These are phyloP conservation scores for Melanotaenia duboulayi DNA, from an alignment of 2,113 vertebrate genomes.

Conservation along the genomic window DNA sequence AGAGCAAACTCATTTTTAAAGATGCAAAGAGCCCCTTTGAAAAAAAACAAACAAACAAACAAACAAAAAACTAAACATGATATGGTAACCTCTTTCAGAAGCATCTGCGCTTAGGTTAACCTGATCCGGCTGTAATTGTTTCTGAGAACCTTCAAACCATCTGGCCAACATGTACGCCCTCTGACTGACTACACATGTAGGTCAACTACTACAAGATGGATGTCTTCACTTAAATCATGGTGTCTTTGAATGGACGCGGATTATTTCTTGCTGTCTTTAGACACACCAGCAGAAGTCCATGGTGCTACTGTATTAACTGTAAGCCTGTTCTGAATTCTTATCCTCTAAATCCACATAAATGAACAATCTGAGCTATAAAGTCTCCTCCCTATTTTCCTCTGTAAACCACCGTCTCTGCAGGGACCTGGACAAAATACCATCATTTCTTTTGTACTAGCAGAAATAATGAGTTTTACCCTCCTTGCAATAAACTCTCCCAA, in stretches of 20 bases:
- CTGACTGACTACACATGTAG: constrained; percentile 69
- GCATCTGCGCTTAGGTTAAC: constrained; percentile 70
- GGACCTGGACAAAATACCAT: constrained; percentile 80
- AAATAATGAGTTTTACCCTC: constrained; percentile 83
- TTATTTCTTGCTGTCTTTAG: constrained; percentile 14
- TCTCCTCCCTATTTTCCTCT: constrained; percentile 60
- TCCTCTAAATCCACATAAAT: constrained; percentile 77
- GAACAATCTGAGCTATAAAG: constrained; percentile 63
- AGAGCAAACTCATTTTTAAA: constrained; percentile 4
- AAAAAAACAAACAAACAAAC: neutral
- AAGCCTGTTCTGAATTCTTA: constrained; percentile 64
- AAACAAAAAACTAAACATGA: constrained; percentile 9
- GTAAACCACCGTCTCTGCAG: constrained; percentile 75
- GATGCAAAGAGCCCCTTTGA: constrained; percentile 14
- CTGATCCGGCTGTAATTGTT: constrained; percentile 71
- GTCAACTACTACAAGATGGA: constrained; percentile 73
- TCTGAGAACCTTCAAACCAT: constrained; percentile 66
- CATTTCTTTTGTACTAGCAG: constrained; percentile 80
- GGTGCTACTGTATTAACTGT: constrained; percentile 75
- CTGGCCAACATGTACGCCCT: constrained; percentile 65
- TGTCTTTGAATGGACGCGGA: constrained; percentile 23
- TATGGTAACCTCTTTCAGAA: constrained; percentile 42
- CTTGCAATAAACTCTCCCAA: constrained; percentile 81
- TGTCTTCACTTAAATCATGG: constrained; percentile 57
- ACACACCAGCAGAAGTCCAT: constrained; percentile 74